Evolutionary conservation across 2,888 invertebrate species (phyloP).

Genomic region (Cephus rjabovi): DNA sequence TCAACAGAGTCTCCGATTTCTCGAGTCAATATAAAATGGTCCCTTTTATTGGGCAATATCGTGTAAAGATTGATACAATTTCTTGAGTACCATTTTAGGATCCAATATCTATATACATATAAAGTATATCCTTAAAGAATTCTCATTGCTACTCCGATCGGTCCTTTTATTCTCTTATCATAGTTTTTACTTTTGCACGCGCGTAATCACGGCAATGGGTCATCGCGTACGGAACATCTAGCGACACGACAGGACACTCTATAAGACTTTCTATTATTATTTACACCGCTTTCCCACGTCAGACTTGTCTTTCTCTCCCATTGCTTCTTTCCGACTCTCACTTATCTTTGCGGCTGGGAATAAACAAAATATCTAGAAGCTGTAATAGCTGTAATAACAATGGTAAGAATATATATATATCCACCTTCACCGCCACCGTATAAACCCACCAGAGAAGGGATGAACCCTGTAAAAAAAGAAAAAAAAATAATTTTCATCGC

Average conservation of each 20-base stretch:
- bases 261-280: constrained; percentile 39
- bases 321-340: neutral
- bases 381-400: neutral
- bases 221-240: neutral
- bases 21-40: neutral
- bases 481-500: neutral
- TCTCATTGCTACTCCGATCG: neutral
- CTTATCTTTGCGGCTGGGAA: neutral
- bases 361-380: neutral
- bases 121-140: neutral
- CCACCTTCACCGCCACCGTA: neutral
- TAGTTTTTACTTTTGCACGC: neutral
- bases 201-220: neutral
- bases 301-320: constrained; percentile 11
- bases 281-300: constrained; percentile 28
- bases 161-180: neutral
- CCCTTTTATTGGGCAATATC: neutral
- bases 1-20: neutral
- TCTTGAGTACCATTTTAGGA: neutral
- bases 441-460: neutral
- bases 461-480: neutral
- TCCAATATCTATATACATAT: neutral
- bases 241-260: neutral
- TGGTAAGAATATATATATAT: neutral
- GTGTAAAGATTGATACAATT: neutral